Evolutionary conservation across 2,888 invertebrate species (phyloP), one percentile per base, ranked within the genome.

Genomic region (Drosophila merina): DNA sequence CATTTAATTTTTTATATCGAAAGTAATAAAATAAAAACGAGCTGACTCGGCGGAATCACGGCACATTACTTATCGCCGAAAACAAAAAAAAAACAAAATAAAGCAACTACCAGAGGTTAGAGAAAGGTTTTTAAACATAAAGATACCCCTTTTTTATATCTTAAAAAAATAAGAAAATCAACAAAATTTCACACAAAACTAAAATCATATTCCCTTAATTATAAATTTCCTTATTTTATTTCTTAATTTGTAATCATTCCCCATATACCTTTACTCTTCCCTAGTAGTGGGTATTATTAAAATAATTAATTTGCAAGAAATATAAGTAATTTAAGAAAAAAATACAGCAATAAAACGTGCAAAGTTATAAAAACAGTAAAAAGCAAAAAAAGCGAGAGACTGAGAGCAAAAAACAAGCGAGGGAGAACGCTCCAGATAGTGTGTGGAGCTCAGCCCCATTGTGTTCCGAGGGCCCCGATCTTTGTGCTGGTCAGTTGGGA

Each of bases 401-500:
- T 9, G 14, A 54, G 31, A 38, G 47, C 36, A 66, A 51, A 44
- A 45, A 47, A 33, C n/a, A 26, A 47, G 55, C 26, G 60, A 36
- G 68, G 49, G 54, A 63, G 49, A 59, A 38, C 9, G 68, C 51
- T 51, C 58, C 40, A 69, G 69, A 69, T 69, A 69, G 45, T 55
- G 49, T 12, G 6, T 49, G 4, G 59, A 50, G 58, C 52, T 44
- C 57, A 57, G 38, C 31, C 57, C 60, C 45, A 26, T 12, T 55
- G 33, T 40, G 44, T 62, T 40, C 62, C 59, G 50, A 64, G 67
- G 55, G 47, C 33, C 68, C 40, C 33, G 54, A 30, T 51, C 54
- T 59, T 69, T 60, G 70, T 68, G 45, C 55, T 55, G 60, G 70
- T 70, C 70, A 72, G 73, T 72, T 42, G 54, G 54, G 66, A 55